A percentile compares a stretch with the other conserved stretches of the same genome.
phyloP scores from a whole-genome alignment of 2,888 invertebrate species.

The Aphodius sticticus region DNA sequence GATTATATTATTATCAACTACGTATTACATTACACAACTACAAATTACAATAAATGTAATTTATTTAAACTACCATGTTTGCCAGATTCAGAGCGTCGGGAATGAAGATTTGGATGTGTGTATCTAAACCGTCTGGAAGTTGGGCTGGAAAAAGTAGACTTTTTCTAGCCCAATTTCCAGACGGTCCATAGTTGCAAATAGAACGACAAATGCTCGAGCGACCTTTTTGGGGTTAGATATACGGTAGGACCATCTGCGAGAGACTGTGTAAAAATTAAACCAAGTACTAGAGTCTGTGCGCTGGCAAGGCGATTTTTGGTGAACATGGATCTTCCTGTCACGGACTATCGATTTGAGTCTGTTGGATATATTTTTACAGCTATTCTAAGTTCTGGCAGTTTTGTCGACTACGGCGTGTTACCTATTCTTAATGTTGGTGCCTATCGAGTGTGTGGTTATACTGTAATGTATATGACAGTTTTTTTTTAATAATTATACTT shows the following conservation, averaged over 20 bases:
- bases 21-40: too few species aligned
- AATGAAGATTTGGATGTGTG: too few species aligned
- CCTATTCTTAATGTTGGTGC: too few species aligned
- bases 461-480: background rate
- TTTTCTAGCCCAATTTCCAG: too few species aligned
- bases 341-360: too few species aligned
- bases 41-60: too few species aligned
- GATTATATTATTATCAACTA: too few species aligned
- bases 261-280: slow-evolving; percentile 24
- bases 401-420: background rate
- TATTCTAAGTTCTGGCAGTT: background rate
- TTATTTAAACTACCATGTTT: too few species aligned
- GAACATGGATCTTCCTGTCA: background rate
- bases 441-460: background rate
- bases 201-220: too few species aligned
- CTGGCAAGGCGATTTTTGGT: background rate
- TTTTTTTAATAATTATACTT: background rate
- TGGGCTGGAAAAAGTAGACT: slow-evolving; percentile 15
- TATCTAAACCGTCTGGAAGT: slow-evolving; percentile 34
- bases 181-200: too few species aligned
- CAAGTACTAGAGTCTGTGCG: background rate
- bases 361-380: background rate
- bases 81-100: too few species aligned
- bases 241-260: slow-evolving; percentile 26
- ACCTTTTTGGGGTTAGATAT: too few species aligned